Base-by-base conservation (phyloP, 2,888 invertebrate species). In the Sminthurinus aureus region DNA sequence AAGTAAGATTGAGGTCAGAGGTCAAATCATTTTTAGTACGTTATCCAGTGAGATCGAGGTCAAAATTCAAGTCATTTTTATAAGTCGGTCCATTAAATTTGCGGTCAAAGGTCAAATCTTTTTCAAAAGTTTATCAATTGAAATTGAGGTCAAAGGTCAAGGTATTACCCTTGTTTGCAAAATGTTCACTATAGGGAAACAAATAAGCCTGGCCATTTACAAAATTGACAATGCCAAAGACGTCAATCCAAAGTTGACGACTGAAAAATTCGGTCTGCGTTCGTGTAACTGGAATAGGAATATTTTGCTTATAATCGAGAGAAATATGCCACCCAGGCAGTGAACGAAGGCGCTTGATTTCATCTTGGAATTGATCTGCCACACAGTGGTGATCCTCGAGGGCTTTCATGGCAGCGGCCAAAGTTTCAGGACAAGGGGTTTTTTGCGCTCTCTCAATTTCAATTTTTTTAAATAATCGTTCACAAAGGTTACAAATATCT, bases 201-300 rank as follows among this genome's bases (percentile, higher is more conserved):
- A 82, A 78, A 8, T 18, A 15, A 15, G 69, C 85, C 20, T 85
- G 26, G 1, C 75, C 67, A 6, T 3, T 82, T 20, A 58, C 52
- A 0, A 85, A 13, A 67, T 85, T 58, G 18, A 76, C 75, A 64
- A 85, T 79, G 18, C 81, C 67, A 81, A 85, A 85, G 18, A 79
- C 79, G 50, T 69, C 11, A 9, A 85, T 52, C 85, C 85, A 85
- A 6, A 85, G 71, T 51, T 85, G 85, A 12, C 84, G 26, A n/a
- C n/a, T n/a, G n/a, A n/a, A n/a, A n/a, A n/a, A n/a, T n/a, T n/a
- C n/a, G n/a, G n/a, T n/a, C n/a, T 20, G 67, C 11, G 58, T 58
- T 58, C 15, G 9, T 9, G 58, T 58, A 15, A 58, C 58, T 58
- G 58, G 58, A 58, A 58, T 9, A 58, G 58, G 58, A 58, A 58